These are phyloP conservation scores for Amniataba percoides DNA, from an alignment of 2,797 vertebrate genomes.

Conservation along the genomic window DNA sequence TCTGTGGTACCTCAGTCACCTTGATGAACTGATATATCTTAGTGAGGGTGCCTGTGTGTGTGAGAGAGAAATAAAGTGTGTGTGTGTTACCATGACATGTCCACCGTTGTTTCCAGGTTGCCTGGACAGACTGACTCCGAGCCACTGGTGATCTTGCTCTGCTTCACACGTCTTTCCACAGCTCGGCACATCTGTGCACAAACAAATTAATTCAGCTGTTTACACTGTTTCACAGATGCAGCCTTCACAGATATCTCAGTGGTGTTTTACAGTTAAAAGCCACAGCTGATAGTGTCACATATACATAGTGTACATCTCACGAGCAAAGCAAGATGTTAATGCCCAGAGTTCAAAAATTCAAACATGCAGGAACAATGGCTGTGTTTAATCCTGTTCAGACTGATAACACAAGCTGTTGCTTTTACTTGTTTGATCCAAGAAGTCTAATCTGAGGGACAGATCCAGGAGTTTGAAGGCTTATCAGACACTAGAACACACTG, in stretches of 20 bases:
- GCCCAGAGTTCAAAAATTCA: neutral
- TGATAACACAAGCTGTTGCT: neutral
- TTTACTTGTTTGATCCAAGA: neutral
- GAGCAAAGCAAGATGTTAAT: too few relatives aligned
- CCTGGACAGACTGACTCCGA: conserved; percentile 95
- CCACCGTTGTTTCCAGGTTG: conserved; percentile 86
- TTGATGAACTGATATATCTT: neutral
- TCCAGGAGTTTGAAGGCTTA: neutral
- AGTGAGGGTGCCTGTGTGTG: neutral
- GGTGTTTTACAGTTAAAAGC: neutral
- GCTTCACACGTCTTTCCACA: conserved; percentile 93
- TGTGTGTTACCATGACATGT: conserved; percentile 87
- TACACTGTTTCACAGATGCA: conserved; percentile 11
- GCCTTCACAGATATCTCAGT: neutral
- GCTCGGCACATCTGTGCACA: conserved; percentile 77
- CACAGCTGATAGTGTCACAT: neutral
- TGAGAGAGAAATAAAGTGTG: neutral
- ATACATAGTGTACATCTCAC: neutral
- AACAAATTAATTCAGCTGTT: neutral
- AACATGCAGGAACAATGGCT: neutral
- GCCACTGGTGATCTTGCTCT: conserved; percentile 95
- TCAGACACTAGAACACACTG: too few relatives aligned
- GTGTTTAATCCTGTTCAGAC: neutral
- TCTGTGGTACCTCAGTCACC: neutral
- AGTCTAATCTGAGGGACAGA: neutral